Conservation (phyloP, 1,140 invertebrate species). For the Listronotus oregonensis region DNA sequence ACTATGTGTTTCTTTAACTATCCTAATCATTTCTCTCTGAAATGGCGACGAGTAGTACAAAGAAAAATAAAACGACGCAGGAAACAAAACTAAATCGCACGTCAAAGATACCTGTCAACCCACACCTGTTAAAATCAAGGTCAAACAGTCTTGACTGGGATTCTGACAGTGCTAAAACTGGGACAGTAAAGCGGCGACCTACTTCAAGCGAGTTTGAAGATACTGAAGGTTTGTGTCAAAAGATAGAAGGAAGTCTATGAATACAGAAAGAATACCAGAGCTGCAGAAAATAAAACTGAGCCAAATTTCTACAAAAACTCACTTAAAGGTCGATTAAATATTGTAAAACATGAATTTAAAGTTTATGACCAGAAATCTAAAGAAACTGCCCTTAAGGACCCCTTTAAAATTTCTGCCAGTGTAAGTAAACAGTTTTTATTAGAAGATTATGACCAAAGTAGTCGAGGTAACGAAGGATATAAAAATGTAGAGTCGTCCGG, state of each 20-base stretch:
- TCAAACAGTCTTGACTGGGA: conserved; percentile 66
- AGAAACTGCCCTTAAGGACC: no score
- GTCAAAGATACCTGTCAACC: conserved; percentile 29
- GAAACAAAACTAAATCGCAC: background rate
- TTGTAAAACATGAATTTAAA: no score
- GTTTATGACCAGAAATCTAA: no score
- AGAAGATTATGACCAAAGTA: no score
- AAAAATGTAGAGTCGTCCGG: no score
- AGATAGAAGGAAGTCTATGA: background rate
- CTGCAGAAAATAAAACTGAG: background rate
- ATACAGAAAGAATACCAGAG: background rate
- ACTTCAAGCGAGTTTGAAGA: conserved; percentile 56
- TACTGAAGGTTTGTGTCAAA: background rate
- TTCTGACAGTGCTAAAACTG: conserved; percentile 68
- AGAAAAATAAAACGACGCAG: background rate
- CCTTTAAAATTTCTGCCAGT: no score
- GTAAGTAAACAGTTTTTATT: no score
- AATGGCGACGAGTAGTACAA: background rate
- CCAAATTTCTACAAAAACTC: no score
- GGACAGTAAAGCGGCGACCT: conserved; percentile 67
- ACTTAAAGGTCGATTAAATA: no score
- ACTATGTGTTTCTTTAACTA: background rate
- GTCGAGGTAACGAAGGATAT: no score
- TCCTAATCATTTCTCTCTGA: background rate
- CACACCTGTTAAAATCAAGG: conserved; percentile 26